Percentiles rank a stretch among this genome's conserved stretches.
These are phyloP conservation scores for Bimastos eiseni DNA, from an alignment of 2,888 invertebrate genomes.

Conservation along the genomic window DNA sequence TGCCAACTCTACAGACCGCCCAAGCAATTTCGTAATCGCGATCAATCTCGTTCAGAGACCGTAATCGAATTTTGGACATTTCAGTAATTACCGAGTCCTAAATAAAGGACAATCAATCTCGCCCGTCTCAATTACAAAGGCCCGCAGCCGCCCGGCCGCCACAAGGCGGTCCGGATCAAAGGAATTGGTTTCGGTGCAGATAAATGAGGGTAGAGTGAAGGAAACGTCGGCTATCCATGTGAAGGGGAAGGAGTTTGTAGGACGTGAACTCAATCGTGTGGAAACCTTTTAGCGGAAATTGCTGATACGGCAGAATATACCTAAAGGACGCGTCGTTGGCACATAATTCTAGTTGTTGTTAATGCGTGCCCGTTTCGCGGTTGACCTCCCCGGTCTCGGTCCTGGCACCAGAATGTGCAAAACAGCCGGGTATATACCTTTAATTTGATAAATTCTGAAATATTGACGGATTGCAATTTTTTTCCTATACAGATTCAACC, in stretches of 20 bases:
- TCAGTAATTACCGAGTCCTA: background rate
- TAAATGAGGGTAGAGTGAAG: background rate
- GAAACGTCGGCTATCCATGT: background rate
- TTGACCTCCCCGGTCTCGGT: too few species aligned
- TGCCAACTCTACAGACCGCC: background rate
- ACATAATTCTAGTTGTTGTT: background rate
- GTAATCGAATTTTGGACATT: slow-evolving; percentile 13
- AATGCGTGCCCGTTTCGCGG: background rate
- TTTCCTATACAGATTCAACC: too few species aligned
- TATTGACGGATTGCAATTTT: too few species aligned
- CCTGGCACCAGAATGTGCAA: too few species aligned
- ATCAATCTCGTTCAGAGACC: background rate
- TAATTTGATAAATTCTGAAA: too few species aligned
- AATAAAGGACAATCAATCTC: slow-evolving; percentile 6
- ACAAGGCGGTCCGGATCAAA: background rate
- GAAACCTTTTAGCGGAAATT: background rate
- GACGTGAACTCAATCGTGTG: background rate
- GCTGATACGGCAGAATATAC: background rate
- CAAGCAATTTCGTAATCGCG: slow-evolving; percentile 13
- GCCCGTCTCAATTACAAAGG: background rate
- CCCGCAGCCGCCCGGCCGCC: background rate
- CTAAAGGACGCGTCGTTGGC: too few species aligned
- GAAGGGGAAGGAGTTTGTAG: background rate
- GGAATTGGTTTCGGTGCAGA: background rate
- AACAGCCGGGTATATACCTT: too few species aligned